These are phyloP conservation scores for Panulirus ornatus DNA, from an alignment of 1,140 invertebrate species.

Conservation along the genomic window DNA sequence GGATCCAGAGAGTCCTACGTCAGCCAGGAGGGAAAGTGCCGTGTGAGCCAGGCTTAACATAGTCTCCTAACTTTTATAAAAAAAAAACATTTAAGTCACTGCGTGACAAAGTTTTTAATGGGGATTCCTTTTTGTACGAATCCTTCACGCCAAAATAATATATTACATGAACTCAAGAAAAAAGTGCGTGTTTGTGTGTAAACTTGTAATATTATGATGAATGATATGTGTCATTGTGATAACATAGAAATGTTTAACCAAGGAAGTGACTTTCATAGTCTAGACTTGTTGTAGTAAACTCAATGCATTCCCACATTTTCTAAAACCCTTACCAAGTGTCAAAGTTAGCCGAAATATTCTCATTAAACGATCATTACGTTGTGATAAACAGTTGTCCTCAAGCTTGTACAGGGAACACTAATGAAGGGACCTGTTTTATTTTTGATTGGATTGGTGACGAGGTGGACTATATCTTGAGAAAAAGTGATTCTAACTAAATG, in stretches of 20 bases:
- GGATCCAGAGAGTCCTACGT: slow-evolving; percentile 57
- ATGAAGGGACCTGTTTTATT: neutral
- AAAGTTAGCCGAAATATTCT: neutral
- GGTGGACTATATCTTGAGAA: no score
- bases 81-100: slow-evolving; percentile 27
- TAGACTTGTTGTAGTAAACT: neutral
- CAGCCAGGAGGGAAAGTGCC: slow-evolving; percentile 56
- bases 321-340: neutral
- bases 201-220: slow-evolving; percentile 4
- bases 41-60: slow-evolving; percentile 51
- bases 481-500: no score
- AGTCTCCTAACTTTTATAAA: slow-evolving; percentile 15
- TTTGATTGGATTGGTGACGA: neutral
- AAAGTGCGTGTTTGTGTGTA: slow-evolving; percentile 19
- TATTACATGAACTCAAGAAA: slow-evolving; percentile 1
- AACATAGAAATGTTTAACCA: neutral
- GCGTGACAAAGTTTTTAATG: slow-evolving; percentile 36
- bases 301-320: neutral
- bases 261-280: neutral
- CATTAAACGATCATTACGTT: neutral
- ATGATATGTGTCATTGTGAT: neutral
- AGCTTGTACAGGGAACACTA: neutral
- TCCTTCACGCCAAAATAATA: slow-evolving; percentile 4
- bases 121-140: slow-evolving; percentile 12
- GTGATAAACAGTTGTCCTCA: neutral